Percentiles rank a stretch among this genome's conserved stretches.
phyloP scores from a whole-genome alignment of 2,888 invertebrate species.

The Sinopyrophorus schimmeli region DNA sequence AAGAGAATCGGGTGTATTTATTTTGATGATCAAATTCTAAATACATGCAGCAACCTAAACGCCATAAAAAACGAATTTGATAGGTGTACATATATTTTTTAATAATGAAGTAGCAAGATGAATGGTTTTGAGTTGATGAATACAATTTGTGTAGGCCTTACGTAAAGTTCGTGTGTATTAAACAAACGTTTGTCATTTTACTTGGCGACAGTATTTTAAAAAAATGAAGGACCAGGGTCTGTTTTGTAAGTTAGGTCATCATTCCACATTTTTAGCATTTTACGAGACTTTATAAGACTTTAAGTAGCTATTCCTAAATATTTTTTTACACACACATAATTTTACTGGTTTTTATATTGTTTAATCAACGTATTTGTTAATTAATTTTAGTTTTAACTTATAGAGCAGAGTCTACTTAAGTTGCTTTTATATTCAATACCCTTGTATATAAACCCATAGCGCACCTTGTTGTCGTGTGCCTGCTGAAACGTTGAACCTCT shows the following conservation, averaged over 20 bases:
- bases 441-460: slow-evolving; percentile 53
- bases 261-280: slow-evolving; percentile 53
- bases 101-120: no score
- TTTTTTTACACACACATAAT: slow-evolving; percentile 52
- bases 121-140: no score
- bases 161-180: no score
- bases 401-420: slow-evolving; percentile 52
- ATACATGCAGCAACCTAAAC: no score
- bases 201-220: slow-evolving; percentile 54
- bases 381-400: slow-evolving; percentile 52
- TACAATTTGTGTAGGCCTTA: no score
- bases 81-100: no score
- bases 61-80: no score
- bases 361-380: slow-evolving; percentile 56
- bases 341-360: slow-evolving; percentile 40
- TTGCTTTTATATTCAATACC: slow-evolving; percentile 44
- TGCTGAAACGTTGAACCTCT: slow-evolving; percentile 49
- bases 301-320: slow-evolving; percentile 55
- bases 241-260: slow-evolving; percentile 47
- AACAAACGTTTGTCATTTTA: no score
- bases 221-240: slow-evolving; percentile 51
- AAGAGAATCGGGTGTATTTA: no score
- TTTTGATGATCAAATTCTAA: no score
- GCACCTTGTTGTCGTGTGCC: slow-evolving; percentile 53
- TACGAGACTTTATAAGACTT: slow-evolving; percentile 53